phyloP scores from a whole-genome alignment of 2,113 vertebrate species.

The Ceratotherium simum region DNA sequence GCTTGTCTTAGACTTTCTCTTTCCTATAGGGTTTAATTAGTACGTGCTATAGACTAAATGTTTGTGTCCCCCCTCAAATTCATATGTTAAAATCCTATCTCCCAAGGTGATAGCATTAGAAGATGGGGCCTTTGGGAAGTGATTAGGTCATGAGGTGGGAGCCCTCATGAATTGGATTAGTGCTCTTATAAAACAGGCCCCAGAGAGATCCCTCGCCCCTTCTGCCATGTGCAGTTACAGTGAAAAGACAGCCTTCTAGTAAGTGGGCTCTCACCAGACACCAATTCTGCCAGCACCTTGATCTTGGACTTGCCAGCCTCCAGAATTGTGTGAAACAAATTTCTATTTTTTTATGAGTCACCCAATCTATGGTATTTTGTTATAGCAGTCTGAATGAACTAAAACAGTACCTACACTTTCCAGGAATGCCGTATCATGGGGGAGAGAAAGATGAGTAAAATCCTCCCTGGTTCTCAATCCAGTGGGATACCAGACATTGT shows the following conservation, averaged over 20 bases:
- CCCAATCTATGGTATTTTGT: not conserved
- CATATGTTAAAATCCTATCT: not conserved
- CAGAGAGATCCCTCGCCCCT: not conserved
- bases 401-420: not conserved
- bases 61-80: not conserved
- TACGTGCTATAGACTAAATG: not conserved
- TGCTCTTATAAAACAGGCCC: not conserved
- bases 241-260: not conserved
- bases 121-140: not conserved
- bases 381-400: not conserved
- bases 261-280: not conserved
- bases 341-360: not conserved
- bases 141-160: not conserved
- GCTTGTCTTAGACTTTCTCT: not conserved
- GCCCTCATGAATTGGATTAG: not conserved
- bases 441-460: not conserved
- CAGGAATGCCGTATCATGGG: not conserved
- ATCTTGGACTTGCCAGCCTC: not conserved
- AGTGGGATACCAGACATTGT: not conserved
- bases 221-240: not conserved
- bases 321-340: not conserved
- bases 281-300: not conserved
- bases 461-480: not conserved
- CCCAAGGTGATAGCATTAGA: not conserved
- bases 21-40: slow-evolving; percentile 27